Evolutionary conservation across 1,140 invertebrate genomes (phyloP), one percentile per base, ranked within the genome.

Genomic region (Hirudo medicinalis): DNA sequence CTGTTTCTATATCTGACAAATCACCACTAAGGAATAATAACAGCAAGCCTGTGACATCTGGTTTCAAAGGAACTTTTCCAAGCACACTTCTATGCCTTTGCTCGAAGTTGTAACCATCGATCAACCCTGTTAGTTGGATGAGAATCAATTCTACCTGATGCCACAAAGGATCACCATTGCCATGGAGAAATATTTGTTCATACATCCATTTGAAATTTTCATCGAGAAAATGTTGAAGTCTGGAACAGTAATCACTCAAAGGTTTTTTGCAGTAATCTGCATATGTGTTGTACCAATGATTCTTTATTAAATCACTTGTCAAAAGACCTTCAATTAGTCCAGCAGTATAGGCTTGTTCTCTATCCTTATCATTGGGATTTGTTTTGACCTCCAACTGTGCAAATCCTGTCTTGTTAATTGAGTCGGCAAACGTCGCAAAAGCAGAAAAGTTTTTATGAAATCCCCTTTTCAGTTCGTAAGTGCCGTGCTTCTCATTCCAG

Each of bases 281-380:
- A 29, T 91, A 85, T 0, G 89, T 91, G 77, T 91, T 91, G 76
- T 86, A 82, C 85, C 90, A 89, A 78, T 91, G 89, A 76, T 88
- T 86, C 78, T 89, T 86, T 70, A 94, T 92, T 36, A 91, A 83
- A 75, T 89, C 87, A 29, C 72, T 54, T 29, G 80, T 80, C 4
- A 79, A 54, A 63, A 72, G 70, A 0, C 91, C 91, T 82, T 94
- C 92, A 0, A 91, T 83, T n/a, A 91, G 84, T 13, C 92, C 92
- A n/a, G 91, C 91, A 2, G 89, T 88, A 79, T 89, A 92, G 0
- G 90, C 90, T 82, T 94, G 92, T 11, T 89, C 85, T 74, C 86
- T 85, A 78, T 84, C 79, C 29, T 73, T 66, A 54, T 74, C 76
- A 4, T 22, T 68, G 11, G 71, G 68, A 63, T 75, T 76, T 22